Conservation (phyloP, 1,140 invertebrate genomes). For the Cherax quadricarinatus region DNA sequence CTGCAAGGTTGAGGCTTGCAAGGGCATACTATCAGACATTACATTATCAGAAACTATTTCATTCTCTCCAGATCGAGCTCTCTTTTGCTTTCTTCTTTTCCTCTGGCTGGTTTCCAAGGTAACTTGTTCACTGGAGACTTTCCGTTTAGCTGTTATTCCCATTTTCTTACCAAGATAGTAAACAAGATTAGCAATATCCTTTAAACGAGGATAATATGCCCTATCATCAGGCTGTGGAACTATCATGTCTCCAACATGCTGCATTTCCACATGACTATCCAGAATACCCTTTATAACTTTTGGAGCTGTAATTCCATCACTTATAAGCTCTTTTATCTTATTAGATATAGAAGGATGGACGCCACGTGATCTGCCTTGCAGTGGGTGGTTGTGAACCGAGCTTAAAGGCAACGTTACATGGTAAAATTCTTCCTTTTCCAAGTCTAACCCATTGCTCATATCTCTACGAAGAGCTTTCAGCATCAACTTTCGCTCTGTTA, state of each 20-base stretch:
- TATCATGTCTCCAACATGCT: slow-evolving; percentile 23
- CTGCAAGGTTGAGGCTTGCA: slow-evolving; percentile 56
- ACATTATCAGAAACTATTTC: slow-evolving; percentile 23
- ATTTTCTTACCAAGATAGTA: slow-evolving; percentile 45
- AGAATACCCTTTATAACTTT: slow-evolving; percentile 46
- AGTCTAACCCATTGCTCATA: not conserved
- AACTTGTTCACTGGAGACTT: slow-evolving; percentile 1
- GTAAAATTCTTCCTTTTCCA: slow-evolving; percentile 56
- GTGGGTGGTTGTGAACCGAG: slow-evolving; percentile 46
- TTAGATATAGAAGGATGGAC: slow-evolving; percentile 38
- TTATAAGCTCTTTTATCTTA: slow-evolving; percentile 42
- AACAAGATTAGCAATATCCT: slow-evolving; percentile 57
- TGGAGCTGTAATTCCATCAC: slow-evolving; percentile 45
- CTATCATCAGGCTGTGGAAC: slow-evolving; percentile 53
- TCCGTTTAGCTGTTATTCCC: slow-evolving; percentile 49
- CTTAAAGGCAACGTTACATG: slow-evolving; percentile 46
- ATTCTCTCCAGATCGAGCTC: slow-evolving; percentile 10
- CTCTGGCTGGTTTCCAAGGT: slow-evolving; percentile 21
- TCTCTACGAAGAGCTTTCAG: slow-evolving; percentile 49
- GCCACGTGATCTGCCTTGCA: slow-evolving; percentile 36
- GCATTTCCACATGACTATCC: slow-evolving; percentile 36
- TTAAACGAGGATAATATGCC: slow-evolving; percentile 51
- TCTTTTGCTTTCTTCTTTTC: slow-evolving; percentile 17
- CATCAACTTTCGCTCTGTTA: slow-evolving; percentile 43
- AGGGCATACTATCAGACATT: slow-evolving; percentile 14